A percentile compares a stretch with the other conserved stretches of the same genome.
Conservation (phyloP, 53 echinoderm and acorn worm species). For the Apostichopus leukothele region DNA sequence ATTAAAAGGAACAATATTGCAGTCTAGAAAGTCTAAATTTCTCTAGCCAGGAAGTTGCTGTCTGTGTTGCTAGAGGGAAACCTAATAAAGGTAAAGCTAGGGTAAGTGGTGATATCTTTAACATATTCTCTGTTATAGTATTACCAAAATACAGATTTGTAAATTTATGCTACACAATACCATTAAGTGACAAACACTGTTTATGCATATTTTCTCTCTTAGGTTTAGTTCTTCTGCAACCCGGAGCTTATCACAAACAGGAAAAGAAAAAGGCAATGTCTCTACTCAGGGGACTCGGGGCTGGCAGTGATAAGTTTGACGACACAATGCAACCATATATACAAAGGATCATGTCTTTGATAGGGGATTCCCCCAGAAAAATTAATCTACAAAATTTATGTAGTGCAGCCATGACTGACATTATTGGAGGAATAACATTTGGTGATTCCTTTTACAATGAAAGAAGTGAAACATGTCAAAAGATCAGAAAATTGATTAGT, state of each 20-base stretch:
- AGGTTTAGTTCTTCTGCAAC: constrained; percentile 24
- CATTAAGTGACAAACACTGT: too few species aligned
- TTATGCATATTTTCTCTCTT: neutral
- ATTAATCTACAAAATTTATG: neutral
- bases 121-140: too few species aligned
- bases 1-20: too few species aligned
- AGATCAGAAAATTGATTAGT: constrained; percentile 7
- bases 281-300: neutral
- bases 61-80: too few species aligned
- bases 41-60: too few species aligned
- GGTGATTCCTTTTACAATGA: constrained; percentile 17
- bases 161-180: too few species aligned
- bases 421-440: constrained; percentile 36
- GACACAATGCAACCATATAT: neutral
- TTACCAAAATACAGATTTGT: too few species aligned
- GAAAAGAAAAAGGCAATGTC: constrained; percentile 1
- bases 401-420: neutral
- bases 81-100: too few species aligned
- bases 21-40: too few species aligned
- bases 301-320: constrained; percentile 2
- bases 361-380: neutral
- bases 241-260: constrained; percentile 18
- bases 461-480: neutral
- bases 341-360: neutral
- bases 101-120: too few species aligned